Evolutionary conservation across 2,888 invertebrate genomes (phyloP).

Genomic region (Chromoteleia sp.): DNA sequence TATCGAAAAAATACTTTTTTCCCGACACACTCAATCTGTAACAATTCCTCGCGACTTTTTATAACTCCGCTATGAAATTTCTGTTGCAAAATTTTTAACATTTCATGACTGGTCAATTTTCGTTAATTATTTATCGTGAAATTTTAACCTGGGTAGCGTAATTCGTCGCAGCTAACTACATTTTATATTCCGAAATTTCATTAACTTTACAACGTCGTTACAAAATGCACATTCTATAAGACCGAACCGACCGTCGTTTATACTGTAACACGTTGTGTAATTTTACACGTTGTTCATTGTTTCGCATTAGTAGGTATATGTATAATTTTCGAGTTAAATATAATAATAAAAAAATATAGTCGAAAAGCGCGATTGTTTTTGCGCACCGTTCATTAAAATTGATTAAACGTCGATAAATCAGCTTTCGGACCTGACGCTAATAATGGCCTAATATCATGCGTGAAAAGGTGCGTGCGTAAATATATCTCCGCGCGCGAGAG

Average conservation of each 20-base stretch:
- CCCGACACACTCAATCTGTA: no score
- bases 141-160: no score
- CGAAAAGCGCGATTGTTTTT: not conserved
- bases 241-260: not conserved
- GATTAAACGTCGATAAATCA: conserved; percentile 38
- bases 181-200: not conserved
- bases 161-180: no score
- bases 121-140: no score
- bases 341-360: conserved; percentile 1
- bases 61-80: no score
- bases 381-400: conserved; percentile 18
- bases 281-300: not conserved
- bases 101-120: no score
- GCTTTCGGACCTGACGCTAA: conserved; percentile 9
- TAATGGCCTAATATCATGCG: conserved; percentile 30
- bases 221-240: not conserved
- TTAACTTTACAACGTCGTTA: not conserved
- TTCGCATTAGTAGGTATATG: not conserved
- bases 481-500: conserved; percentile 5
- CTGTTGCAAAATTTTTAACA: no score
- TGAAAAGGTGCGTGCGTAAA: no score
- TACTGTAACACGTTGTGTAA: conserved; percentile 1
- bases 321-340: no score
- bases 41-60: no score
- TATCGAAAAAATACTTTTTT: no score